Conservation (phyloP, 2,113 vertebrate genomes). For the Cyanoramphus novaezelandiae region DNA sequence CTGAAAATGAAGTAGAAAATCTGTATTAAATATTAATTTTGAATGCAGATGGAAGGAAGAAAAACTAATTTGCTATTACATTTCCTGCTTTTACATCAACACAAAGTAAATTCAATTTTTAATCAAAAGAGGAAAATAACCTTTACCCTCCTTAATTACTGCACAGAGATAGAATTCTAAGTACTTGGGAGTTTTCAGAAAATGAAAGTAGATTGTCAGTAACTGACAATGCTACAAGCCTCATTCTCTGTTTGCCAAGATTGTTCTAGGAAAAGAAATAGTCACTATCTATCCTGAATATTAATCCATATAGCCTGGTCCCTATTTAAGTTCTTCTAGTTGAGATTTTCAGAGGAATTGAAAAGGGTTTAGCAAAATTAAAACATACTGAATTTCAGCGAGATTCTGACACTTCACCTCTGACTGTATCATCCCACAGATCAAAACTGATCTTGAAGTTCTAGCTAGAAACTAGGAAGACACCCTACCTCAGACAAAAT, state of each 20-base stretch:
- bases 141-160: slow-evolving; percentile 23
- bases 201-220: background rate
- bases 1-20: slow-evolving; percentile 55
- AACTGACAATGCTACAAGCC: background rate
- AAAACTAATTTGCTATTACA: slow-evolving; percentile 24
- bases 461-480: background rate
- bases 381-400: background rate
- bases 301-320: background rate
- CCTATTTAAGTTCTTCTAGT: background rate
- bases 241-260: background rate
- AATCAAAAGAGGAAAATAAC: slow-evolving; percentile 41
- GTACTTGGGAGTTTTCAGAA: slow-evolving; percentile 9
- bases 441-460: background rate
- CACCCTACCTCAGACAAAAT: background rate
- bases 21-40: slow-evolving; percentile 19
- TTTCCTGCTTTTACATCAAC: slow-evolving; percentile 32
- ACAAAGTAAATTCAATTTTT: slow-evolving; percentile 60
- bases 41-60: slow-evolving; percentile 25
- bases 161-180: background rate
- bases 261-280: background rate
- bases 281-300: background rate
- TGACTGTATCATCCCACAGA: background rate
- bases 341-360: background rate
- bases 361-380: background rate
- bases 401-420: background rate